A percentile compares a stretch with the other conserved stretches of the same genome.
These are phyloP conservation scores for Brotula barbata DNA, from an alignment of 2,797 vertebrate genomes.

Conservation along the genomic window DNA sequence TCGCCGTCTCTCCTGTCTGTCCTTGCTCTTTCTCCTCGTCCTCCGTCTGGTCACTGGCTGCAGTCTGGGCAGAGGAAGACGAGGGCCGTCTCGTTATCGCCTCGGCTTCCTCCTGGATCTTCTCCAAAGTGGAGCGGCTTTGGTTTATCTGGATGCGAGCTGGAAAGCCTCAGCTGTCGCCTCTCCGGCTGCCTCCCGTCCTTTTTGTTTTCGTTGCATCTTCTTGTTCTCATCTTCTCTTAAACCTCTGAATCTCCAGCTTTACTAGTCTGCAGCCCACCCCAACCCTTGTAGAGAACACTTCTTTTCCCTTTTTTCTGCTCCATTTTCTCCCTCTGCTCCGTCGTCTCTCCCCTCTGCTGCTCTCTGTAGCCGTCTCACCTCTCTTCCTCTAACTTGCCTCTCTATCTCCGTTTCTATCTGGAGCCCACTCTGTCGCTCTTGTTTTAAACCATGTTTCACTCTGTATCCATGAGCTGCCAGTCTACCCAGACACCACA, in stretches of 20 bases:
- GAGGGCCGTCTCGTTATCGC: slow-evolving; percentile 72
- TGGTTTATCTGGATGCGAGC: slow-evolving; percentile 48
- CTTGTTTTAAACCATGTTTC: slow-evolving; percentile 39
- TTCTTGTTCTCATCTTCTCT: neutral
- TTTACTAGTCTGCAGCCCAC: neutral
- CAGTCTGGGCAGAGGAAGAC: slow-evolving; percentile 51
- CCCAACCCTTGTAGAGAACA: neutral
- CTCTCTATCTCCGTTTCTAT: neutral
- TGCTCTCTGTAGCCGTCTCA: slow-evolving; percentile 35
- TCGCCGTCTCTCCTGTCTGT: slow-evolving; percentile 17
- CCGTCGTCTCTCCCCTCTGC: slow-evolving; percentile 11
- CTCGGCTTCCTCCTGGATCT: slow-evolving; percentile 63
- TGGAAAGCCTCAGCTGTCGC: slow-evolving; percentile 57
- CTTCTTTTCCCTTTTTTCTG: slow-evolving; percentile 4
- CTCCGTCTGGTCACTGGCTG: slow-evolving; percentile 39
- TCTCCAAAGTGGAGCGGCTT: slow-evolving; percentile 54
- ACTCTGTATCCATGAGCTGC: slow-evolving; percentile 13
- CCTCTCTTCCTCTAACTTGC: slow-evolving; percentile 53
- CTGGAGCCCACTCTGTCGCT: slow-evolving; percentile 10
- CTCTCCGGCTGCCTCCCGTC: slow-evolving; percentile 8
- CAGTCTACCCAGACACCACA: slow-evolving; percentile 26
- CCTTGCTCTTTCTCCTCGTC: slow-evolving; percentile 24
- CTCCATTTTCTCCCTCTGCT: slow-evolving; percentile 1
- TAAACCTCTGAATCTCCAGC: neutral
- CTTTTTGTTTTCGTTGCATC: slow-evolving; percentile 1